Percentiles rank a stretch among this genome's conserved stretches.
Conservation (phyloP, 2,797 vertebrate species). For the Centroberyx gerrardi region DNA sequence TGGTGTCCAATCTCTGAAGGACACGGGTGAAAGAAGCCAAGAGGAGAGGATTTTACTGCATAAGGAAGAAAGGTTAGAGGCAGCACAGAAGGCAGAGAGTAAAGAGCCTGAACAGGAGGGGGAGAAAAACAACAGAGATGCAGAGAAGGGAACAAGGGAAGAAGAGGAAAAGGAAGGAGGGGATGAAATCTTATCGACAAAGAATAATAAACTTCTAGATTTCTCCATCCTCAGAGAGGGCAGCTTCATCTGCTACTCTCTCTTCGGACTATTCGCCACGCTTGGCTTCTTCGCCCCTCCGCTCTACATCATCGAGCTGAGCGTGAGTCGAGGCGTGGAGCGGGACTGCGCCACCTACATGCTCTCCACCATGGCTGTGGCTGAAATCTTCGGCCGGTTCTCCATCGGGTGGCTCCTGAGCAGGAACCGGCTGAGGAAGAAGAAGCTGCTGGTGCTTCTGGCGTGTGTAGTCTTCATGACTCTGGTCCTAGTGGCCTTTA, state of each 20-base stretch:
- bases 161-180: conserved; percentile 8
- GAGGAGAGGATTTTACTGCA: conserved; percentile 46
- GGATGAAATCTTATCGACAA: conserved; percentile 40
- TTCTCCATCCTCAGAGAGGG: conserved; percentile 91
- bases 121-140: conserved; percentile 16
- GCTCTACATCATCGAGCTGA: conserved; percentile 94
- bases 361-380: conserved; percentile 92
- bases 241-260: conserved; percentile 93
- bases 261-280: conserved; percentile 96
- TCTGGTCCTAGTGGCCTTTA: conserved; percentile 90
- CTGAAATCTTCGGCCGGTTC: conserved; percentile 92
- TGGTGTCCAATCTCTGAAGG: conserved; percentile 87
- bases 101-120: conserved; percentile 5
- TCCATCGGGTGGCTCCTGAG: conserved; percentile 90
- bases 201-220: conserved; percentile 85
- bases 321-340: conserved; percentile 88
- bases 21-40: conserved; percentile 13
- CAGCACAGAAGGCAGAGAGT: conserved; percentile 54
- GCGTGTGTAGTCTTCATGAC: conserved; percentile 86
- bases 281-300: conserved; percentile 96
- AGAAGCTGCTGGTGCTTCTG: conserved; percentile 93
- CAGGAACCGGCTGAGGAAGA: conserved; percentile 76
- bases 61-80: conserved; percentile 52
- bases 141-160: conserved; percentile 25
- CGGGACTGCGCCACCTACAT: conserved; percentile 89